Evolutionary conservation across 2,113 vertebrate genomes (phyloP).

Genomic region (Labeo rohita): DNA sequence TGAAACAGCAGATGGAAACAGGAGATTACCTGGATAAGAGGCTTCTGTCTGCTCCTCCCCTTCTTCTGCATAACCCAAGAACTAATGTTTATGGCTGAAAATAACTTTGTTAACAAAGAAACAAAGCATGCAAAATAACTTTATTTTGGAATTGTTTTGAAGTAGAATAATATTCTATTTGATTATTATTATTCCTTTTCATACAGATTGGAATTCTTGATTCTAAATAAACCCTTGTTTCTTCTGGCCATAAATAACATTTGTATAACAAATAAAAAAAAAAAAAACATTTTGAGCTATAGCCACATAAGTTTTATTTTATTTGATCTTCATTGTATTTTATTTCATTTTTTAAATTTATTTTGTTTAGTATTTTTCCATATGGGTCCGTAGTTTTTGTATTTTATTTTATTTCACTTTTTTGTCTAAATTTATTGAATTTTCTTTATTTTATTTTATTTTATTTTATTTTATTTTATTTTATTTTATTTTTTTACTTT

Average conservation of each 20-base stretch:
- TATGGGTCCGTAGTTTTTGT: too few relatives aligned
- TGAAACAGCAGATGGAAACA: slow-evolving; percentile 5
- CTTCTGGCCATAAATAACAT: too few relatives aligned
- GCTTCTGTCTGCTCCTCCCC: slow-evolving; percentile 60
- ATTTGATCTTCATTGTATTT: too few relatives aligned
- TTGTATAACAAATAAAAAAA: too few relatives aligned
- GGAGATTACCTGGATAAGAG: slow-evolving; percentile 72
- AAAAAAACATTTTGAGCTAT: not conserved
- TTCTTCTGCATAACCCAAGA: not conserved
- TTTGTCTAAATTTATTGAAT: too few relatives aligned
- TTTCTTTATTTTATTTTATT: too few relatives aligned
- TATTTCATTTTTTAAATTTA: too few relatives aligned
- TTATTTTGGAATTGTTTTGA: not conserved
- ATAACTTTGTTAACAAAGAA: not conserved
- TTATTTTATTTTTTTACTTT: too few relatives aligned
- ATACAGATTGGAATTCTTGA: not conserved
- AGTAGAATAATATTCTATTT: not conserved
- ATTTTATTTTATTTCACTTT: too few relatives aligned
- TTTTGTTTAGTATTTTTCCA: too few relatives aligned
- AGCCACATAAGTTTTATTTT: not conserved
- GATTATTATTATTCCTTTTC: not conserved
- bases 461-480: too few relatives aligned
- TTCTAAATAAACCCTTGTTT: not conserved
- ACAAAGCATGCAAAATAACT: not conserved
- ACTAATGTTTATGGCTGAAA: not conserved